Evolutionary conservation across 2,888 invertebrate species (phyloP), one percentile per base, ranked within the genome.

Genomic region (Acleris emargana): DNA sequence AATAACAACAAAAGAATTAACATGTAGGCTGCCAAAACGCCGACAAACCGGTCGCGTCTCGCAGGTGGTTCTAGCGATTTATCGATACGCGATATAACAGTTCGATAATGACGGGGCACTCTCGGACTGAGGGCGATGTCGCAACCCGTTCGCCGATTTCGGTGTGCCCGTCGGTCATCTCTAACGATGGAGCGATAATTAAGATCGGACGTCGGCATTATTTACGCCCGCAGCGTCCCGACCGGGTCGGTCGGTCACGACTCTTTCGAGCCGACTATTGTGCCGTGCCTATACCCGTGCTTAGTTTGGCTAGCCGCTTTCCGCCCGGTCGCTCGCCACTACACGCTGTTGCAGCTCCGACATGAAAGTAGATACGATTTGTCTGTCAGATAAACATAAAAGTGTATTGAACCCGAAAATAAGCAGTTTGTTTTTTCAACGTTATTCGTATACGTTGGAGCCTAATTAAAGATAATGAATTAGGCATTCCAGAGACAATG

Each of bases 101-200:
- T 76, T 76, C 74, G 87, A 87, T 88, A 88, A 87, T 85, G 83
- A 82, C 78, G 76, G 78, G 74, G 76, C 79, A 79, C 72, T 75
- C 72, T 70, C 81, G 77, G 80, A 78, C 81, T 78, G 80, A 79
- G 69, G 75, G 75, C 81, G 79, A 80, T 88, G 89, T 88, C 88
- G 89, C 88, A 87, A 88, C 80, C 77, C 75, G 74, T 78, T 84
- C 84, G 86, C 87, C 81, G 88, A 87, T 88, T 89, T 88, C 84
- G 87, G 87, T 79, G 79, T 82, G 83, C 82, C 87, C 86, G 85
- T 87, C 87, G 89, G 88, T 89, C 88, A 89, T 89, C 87, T 89
- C 89, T 89, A 89, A 89, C 89, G 91, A 91, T 91, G 85, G 87
- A 83, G 82, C 87, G 91, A 91, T 91, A 91, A 91, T 91, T 91